phyloP scores from a whole-genome alignment of 2,888 invertebrate genomes.

The Drosophila kuntzei region DNA sequence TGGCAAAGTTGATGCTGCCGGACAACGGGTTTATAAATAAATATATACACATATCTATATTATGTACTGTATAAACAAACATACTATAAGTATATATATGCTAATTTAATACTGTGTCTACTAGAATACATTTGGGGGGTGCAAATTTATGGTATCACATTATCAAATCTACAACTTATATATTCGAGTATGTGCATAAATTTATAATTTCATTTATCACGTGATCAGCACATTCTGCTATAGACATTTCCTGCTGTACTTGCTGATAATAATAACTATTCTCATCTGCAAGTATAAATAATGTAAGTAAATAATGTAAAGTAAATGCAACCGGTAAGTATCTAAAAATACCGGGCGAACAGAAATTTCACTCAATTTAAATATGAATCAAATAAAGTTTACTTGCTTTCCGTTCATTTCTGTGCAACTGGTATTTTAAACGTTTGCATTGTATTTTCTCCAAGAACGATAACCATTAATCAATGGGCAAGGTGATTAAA shows the following conservation, averaged over 20 bases:
- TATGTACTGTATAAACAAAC: background rate
- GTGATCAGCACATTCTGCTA: conserved; percentile 45
- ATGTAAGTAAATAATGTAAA: too few relatives aligned
- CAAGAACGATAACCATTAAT: too few relatives aligned
- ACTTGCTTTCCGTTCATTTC: too few relatives aligned
- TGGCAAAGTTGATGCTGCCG: conserved; percentile 19
- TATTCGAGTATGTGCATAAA: background rate
- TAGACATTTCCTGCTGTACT: conserved; percentile 41
- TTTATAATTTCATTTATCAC: conserved; percentile 44
- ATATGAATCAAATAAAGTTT: too few relatives aligned
- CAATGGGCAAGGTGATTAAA: too few relatives aligned
- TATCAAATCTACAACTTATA: conserved; percentile 22
- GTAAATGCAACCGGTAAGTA: too few relatives aligned
- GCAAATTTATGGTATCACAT: conserved; percentile 57
- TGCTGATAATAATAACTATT: conserved; percentile 82
- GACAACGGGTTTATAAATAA: conserved; percentile 18
- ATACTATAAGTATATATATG: conserved; percentile 32
- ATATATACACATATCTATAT: background rate
- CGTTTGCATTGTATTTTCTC: too few relatives aligned
- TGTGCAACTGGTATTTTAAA: too few relatives aligned
- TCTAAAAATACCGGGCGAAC: too few relatives aligned
- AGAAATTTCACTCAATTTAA: too few relatives aligned
- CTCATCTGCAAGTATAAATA: too few relatives aligned
- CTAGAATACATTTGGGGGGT: conserved; percentile 56
- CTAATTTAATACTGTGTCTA: conserved; percentile 52